A percentile compares a stretch with the other conserved stretches of the same genome.
Conservation (phyloP, 2,888 invertebrate species). For the Magallana nippona region DNA sequence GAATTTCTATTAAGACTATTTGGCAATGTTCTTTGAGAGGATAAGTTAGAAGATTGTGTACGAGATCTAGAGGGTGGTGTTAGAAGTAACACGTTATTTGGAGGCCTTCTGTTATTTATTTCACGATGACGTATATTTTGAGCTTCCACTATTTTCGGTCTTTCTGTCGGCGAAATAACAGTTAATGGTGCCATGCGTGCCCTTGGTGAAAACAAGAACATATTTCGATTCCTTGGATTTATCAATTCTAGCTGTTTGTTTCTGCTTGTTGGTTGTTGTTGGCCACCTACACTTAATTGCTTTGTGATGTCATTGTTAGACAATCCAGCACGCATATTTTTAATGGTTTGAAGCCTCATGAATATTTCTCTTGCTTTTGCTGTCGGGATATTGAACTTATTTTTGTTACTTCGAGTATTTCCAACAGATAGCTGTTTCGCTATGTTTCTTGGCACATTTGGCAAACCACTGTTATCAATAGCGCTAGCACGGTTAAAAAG, state of each 20-base stretch:
- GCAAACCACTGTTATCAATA: background rate
- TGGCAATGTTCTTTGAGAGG: too few relatives aligned
- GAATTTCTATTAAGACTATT: too few relatives aligned
- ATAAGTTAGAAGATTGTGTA: too few relatives aligned
- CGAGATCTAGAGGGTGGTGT: too few relatives aligned
- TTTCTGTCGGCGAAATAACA: background rate
- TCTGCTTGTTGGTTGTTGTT: background rate
- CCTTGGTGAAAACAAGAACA: background rate
- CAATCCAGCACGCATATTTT: conserved; percentile 14
- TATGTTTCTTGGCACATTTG: background rate
- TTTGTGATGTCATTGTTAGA: background rate
- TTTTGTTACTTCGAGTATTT: background rate
- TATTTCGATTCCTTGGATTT: background rate
- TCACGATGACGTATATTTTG: too few relatives aligned
- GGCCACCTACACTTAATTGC: background rate
- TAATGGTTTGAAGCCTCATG: background rate
- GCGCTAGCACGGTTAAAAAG: background rate
- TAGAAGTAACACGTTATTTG: too few relatives aligned
- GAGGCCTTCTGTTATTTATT: too few relatives aligned
- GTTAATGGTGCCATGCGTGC: background rate
- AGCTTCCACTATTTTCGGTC: too few relatives aligned
- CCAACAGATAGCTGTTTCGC: background rate
- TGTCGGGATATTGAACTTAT: background rate
- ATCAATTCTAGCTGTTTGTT: background rate
- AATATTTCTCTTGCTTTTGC: conserved; percentile 9